Evolutionary conservation across 1,140 invertebrate species (phyloP).

Genomic region (Drosophila takahashii): DNA sequence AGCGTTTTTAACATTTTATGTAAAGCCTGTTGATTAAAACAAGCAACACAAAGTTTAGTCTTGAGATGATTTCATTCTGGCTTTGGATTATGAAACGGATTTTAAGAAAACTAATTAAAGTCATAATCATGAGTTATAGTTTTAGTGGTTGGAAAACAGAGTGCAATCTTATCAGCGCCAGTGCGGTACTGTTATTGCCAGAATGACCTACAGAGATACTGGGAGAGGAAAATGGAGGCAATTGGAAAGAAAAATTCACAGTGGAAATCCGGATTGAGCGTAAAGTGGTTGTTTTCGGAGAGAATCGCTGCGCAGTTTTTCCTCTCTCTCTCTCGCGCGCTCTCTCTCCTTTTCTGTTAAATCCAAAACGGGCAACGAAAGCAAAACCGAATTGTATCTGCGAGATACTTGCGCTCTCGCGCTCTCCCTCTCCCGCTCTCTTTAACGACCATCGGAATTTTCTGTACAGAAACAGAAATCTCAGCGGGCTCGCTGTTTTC

Average conservation of each 20-base stretch:
- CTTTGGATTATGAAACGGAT: background rate
- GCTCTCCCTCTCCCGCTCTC: conserved; percentile 19
- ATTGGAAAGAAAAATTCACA: conserved; percentile 53
- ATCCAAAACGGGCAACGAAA: conserved; percentile 2
- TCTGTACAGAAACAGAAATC: conserved; percentile 74
- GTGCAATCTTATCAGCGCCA: conserved; percentile 10
- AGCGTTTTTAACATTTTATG: background rate
- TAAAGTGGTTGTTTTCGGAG: conserved; percentile 72
- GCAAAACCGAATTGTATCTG: conserved; percentile 58
- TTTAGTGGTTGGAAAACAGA: conserved; percentile 9
- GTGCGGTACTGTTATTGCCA: conserved; percentile 22
- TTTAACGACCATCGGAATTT: conserved; percentile 70
- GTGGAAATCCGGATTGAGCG: conserved; percentile 58
- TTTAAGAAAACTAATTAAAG: background rate
- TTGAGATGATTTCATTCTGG: background rate
- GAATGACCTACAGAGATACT: conserved; percentile 38
- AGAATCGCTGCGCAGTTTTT: background rate
- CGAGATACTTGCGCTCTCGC: conserved; percentile 29
- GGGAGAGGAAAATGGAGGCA: conserved; percentile 4
- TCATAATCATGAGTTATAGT: background rate
- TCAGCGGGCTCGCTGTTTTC: conserved; percentile 50
- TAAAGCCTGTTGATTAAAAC: background rate
- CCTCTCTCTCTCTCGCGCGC: background rate
- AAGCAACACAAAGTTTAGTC: no score
- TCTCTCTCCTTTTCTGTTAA: background rate